These are phyloP conservation scores for Melanargia galathea DNA, from an alignment of 2,888 invertebrate genomes.

Conservation along the genomic window DNA sequence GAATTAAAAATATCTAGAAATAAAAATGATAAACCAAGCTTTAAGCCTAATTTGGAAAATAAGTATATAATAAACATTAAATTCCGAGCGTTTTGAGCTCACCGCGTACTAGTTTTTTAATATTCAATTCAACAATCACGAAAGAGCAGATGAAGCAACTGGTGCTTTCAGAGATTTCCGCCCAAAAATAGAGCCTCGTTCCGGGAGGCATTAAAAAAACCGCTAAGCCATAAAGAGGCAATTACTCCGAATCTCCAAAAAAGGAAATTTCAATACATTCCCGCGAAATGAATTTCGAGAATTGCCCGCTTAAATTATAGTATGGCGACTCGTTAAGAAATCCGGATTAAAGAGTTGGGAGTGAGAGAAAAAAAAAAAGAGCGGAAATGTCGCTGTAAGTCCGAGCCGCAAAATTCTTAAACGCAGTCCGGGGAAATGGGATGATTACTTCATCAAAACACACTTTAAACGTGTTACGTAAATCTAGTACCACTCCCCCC, in stretches of 20 bases:
- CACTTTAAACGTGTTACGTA: constrained; percentile 83
- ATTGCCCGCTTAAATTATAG: constrained; percentile 67
- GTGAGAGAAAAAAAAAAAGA: constrained; percentile 55
- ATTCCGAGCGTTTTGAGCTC: background rate
- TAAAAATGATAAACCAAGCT: background rate
- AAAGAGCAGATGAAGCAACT: constrained; percentile 33
- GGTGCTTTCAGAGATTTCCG: constrained; percentile 28
- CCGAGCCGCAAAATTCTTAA: constrained; percentile 79
- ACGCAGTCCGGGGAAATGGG: constrained; percentile 80
- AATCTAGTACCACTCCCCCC: constrained; percentile 77
- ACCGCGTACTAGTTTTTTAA: constrained; percentile 28
- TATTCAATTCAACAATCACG: constrained; percentile 41
- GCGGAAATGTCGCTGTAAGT: constrained; percentile 62
- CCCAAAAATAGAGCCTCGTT: constrained; percentile 32
- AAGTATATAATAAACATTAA: constrained; percentile 4
- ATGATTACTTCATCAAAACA: constrained; percentile 83
- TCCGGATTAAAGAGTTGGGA: constrained; percentile 76
- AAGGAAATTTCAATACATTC: constrained; percentile 56
- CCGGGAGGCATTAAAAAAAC: constrained; percentile 35
- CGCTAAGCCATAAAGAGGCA: constrained; percentile 41
- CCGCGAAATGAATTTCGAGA: constrained; percentile 51
- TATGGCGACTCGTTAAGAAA: constrained; percentile 72
- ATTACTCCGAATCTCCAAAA: constrained; percentile 42
- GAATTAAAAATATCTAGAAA: background rate
- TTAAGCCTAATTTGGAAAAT: constrained; percentile 4